Conservation (phyloP, 2,888 invertebrate species). For the Axea sp. region DNA sequence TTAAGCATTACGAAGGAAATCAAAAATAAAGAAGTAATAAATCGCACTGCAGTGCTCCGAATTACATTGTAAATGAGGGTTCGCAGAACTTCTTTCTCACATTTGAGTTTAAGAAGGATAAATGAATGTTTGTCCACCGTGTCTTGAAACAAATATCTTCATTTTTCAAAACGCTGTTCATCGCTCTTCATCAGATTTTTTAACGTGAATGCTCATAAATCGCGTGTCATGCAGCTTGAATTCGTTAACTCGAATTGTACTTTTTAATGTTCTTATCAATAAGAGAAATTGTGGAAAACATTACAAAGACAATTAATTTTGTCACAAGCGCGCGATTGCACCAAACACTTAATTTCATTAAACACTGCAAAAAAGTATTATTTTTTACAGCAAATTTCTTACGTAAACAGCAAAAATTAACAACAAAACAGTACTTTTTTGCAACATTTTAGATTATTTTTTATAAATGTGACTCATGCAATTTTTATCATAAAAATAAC, state of each 20-base stretch:
- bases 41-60: constrained; percentile 3
- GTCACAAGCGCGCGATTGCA: too few species aligned
- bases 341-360: too few species aligned
- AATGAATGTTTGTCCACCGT: constrained; percentile 41
- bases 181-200: constrained; percentile 38
- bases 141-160: constrained; percentile 52
- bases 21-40: constrained; percentile 7
- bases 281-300: background rate
- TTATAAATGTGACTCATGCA: too few species aligned
- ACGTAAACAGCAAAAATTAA: too few species aligned
- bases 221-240: constrained; percentile 16
- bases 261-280: constrained; percentile 7
- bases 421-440: too few species aligned
- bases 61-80: constrained; percentile 21
- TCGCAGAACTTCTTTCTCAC: constrained; percentile 25
- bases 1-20: constrained; percentile 2
- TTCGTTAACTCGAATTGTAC: constrained; percentile 13
- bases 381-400: too few species aligned
- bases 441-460: too few species aligned
- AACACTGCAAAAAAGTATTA: too few species aligned
- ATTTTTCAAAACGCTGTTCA: constrained; percentile 40
- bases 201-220: constrained; percentile 30
- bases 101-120: constrained; percentile 41
- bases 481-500: too few species aligned
- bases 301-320: too few species aligned